Evolutionary conservation across 2,113 vertebrate genomes (phyloP).

Genomic region (Aplodontia rufa): DNA sequence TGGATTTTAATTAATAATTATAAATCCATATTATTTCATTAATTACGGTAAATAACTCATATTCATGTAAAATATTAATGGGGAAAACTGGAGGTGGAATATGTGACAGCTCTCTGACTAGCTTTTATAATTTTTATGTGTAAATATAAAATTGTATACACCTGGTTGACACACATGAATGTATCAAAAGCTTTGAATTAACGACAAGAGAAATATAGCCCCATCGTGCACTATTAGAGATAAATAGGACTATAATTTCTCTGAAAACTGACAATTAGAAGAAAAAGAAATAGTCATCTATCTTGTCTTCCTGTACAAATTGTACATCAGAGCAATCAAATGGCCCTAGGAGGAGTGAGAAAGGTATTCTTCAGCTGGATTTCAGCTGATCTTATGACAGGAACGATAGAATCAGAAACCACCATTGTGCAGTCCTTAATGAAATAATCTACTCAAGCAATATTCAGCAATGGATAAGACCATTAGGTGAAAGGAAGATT

Average conservation of each 20-base stretch:
- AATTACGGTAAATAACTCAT: not conserved
- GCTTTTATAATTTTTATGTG: not conserved
- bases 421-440: not conserved
- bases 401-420: not conserved
- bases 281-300: constrained; percentile 2
- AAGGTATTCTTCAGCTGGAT: not conserved
- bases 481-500: not conserved
- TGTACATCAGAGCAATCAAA: not conserved
- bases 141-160: not conserved
- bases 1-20: not conserved
- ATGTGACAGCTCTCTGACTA: not conserved
- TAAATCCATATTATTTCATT: not conserved
- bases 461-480: not conserved
- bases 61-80: not conserved
- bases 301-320: not conserved
- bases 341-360: not conserved
- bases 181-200: not conserved
- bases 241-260: not conserved
- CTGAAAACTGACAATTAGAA: not conserved
- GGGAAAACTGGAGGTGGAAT: not conserved
- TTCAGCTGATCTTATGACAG: not conserved
- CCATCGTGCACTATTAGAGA: not conserved
- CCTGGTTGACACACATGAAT: not conserved
- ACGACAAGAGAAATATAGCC: not conserved
- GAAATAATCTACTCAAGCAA: not conserved